Percentiles rank a stretch among this genome's conserved stretches.
Evolutionary conservation across 2,888 invertebrate genomes (phyloP).

Genomic region (Dicranocentrus wangi): DNA sequence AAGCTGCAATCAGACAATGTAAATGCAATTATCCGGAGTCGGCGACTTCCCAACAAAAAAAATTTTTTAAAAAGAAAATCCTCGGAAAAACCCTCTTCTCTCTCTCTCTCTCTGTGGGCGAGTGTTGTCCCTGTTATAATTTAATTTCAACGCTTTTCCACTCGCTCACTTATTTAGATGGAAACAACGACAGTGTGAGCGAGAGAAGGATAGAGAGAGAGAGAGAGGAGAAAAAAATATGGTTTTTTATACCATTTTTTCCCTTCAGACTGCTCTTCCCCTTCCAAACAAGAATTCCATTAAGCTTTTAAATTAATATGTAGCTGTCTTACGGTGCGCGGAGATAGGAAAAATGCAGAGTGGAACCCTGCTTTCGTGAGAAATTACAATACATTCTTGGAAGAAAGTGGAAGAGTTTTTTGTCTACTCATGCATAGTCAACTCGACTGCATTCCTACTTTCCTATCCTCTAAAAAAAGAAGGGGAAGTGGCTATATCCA

Average conservation of each 20-base stretch:
- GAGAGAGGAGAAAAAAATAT: not conserved
- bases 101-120: conserved; percentile 16
- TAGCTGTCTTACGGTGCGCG: conserved; percentile 46
- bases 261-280: not conserved
- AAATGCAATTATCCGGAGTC: conserved; percentile 10
- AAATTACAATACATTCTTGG: conserved; percentile 58
- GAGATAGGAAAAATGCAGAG: too few species aligned
- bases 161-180: conserved; percentile 36
- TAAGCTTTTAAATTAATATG: conserved; percentile 59
- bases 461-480: too few species aligned
- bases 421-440: conserved; percentile 13
- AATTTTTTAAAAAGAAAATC: not conserved
- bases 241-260: too few species aligned
- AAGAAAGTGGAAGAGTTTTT: conserved; percentile 26
- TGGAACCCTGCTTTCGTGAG: conserved; percentile 64
- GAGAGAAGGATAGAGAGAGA: not conserved
- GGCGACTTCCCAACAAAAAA: too few species aligned
- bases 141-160: conserved; percentile 60
- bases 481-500: too few species aligned
- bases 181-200: not conserved
- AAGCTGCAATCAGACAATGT: conserved; percentile 4
- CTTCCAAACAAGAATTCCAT: conserved; percentile 53
- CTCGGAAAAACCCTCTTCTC: not conserved
- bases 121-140: conserved; percentile 37
- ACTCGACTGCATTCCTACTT: too few species aligned